phyloP scores from a whole-genome alignment of 2,113 vertebrate genomes.

The Eptesicus fuscus region DNA sequence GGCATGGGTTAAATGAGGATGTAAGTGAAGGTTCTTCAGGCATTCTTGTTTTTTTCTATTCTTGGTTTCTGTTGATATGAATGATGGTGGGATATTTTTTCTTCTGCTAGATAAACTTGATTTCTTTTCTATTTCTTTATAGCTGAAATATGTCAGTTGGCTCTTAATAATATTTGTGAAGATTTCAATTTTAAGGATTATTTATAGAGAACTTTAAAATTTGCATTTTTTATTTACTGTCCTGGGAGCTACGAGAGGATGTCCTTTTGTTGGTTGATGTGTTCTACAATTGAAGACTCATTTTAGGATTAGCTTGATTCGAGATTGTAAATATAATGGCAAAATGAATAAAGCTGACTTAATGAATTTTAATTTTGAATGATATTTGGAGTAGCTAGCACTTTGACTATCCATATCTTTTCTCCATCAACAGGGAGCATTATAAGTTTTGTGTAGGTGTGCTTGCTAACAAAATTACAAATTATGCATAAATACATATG shows the following conservation, averaged over 20 bases:
- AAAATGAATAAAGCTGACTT: neutral
- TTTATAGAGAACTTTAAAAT: neutral
- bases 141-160: neutral
- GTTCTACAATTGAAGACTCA: neutral
- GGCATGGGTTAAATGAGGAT: neutral
- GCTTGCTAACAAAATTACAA: neutral
- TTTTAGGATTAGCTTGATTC: neutral
- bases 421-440: neutral
- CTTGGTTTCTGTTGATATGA: neutral
- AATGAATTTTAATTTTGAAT: neutral
- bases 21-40: neutral
- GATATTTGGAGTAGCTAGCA: neutral
- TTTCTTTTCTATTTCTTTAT: neutral
- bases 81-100: neutral
- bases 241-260: neutral
- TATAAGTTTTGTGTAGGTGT: neutral
- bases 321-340: neutral
- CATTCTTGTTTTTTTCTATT: neutral
- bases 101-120: neutral
- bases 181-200: neutral
- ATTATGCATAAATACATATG: neutral
- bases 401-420: neutral
- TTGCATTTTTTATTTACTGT: neutral
- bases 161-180: neutral
- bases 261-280: neutral